Percentiles rank a stretch among this genome's conserved stretches.
phyloP scores from a whole-genome alignment of 1,140 invertebrate species.

The Ceratina japonica region DNA sequence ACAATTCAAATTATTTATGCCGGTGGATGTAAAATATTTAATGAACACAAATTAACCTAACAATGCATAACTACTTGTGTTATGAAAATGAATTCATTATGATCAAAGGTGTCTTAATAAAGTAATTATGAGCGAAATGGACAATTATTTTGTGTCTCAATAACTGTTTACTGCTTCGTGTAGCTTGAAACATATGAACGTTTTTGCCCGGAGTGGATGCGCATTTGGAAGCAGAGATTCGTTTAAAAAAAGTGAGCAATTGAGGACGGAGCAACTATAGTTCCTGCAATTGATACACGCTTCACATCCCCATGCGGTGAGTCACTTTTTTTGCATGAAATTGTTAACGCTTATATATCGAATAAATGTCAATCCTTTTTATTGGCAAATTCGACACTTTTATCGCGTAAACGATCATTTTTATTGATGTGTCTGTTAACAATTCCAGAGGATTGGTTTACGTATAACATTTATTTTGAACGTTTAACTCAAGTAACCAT shows the following conservation, averaged over 20 bases:
- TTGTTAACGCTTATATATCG: not conserved
- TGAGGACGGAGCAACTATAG: not conserved
- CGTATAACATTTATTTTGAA: constrained; percentile 5
- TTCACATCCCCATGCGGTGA: not conserved
- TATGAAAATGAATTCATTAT: not conserved
- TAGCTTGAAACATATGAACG: not conserved
- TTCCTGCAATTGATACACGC: not conserved
- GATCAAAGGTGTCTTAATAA: not conserved
- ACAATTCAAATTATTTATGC: not conserved
- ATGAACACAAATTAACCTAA: not conserved
- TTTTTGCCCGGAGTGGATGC: too few species aligned
- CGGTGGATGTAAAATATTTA: not conserved
- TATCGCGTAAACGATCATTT: constrained; percentile 4
- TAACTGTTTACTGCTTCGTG: not conserved
- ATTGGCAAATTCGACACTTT: constrained; percentile 6
- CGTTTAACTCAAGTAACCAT: constrained; percentile 22
- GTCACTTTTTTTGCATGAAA: not conserved
- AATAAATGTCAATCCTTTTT: not conserved
- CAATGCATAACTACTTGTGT: not conserved
- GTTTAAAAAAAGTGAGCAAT: constrained; percentile 23
- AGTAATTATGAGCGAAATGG: too few species aligned
- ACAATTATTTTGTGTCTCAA: not conserved
- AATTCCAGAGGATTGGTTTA: constrained; percentile 33
- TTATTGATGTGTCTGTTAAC: constrained; percentile 1
- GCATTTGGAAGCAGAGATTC: not conserved